Evolutionary conservation across 2,797 vertebrate genomes (phyloP), one percentile per base, ranked within the genome.

Genomic region (Cossypha caffra): DNA sequence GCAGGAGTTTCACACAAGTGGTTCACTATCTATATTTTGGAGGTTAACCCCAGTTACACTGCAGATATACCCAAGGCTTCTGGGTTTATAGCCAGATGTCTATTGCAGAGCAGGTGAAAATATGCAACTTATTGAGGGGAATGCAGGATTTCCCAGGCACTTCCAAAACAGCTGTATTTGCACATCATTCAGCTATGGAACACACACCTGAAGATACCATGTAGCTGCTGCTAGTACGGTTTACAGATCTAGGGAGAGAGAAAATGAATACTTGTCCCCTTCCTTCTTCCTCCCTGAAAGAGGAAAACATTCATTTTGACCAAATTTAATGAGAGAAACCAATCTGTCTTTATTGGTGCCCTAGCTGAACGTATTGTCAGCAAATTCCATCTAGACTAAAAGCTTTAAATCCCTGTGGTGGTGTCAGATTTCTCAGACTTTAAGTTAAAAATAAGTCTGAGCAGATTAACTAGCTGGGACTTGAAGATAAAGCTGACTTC

Each of bases 361-460:
- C 33, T 78, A 72, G 58, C 79, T 90, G 66, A 88, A 52, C 90
- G 57, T 76, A 88, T 76, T 95, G 95, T 95, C 95, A 97, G 93
- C 90, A 93, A 89, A 94, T 96, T 96, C 88, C 72, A 62, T 73
- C 66, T 75, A 55, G 75, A 63, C 67, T 80, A 77, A 96, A 88
- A 96, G 86, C n/a, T 86, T 93, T 71, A 86, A 95, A 77, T 85
- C 79, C 80, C 84, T 86, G 55, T 74, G 76, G 80, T 84, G 63
- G 76, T 79, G 69, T 95, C 90, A 93, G 15, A 78, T 95, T 93
- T 95, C 85, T 68, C 52, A 90, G 81, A 84, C 42, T 91, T 90
- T 42, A 87, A 94, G 76, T 59, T 93, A 93, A 92, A 97, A 95
- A 87, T 92, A 43, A 87, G 86, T 80, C 82, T 67, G 85, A 94